phyloP scores from a whole-genome alignment of 1,140 invertebrate genomes.

The Pissodes strobi region DNA sequence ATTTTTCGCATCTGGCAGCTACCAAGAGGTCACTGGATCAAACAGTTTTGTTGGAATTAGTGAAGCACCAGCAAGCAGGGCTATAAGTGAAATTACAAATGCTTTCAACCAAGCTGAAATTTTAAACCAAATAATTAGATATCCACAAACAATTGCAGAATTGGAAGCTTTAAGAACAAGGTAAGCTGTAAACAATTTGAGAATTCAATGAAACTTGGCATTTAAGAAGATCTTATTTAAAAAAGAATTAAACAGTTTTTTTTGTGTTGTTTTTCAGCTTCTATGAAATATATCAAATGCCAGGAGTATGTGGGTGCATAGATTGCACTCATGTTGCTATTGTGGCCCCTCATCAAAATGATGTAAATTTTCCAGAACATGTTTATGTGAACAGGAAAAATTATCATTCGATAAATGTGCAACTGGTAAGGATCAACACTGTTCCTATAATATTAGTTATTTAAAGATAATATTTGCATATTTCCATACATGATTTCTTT shows the following conservation, averaged over 20 bases:
- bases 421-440: conserved; percentile 38
- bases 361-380: conserved; percentile 39
- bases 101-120: conserved; percentile 9
- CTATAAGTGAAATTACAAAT: no score
- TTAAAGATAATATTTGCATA: not conserved
- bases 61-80: conserved; percentile 3
- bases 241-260: no score
- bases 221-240: not conserved
- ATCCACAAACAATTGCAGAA: not conserved
- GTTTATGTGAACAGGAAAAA: conserved; percentile 51
- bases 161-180: not conserved
- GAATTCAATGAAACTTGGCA: no score
- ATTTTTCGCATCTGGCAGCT: no score
- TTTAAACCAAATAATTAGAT: conserved; percentile 12
- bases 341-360: conserved; percentile 35
- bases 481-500: no score
- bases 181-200: no score
- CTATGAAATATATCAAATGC: conserved; percentile 37
- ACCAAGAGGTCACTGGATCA: conserved; percentile 13
- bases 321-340: conserved; percentile 52
- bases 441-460: conserved; percentile 1
- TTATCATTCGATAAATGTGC: conserved; percentile 51
- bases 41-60: conserved; percentile 19
- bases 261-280: conserved; percentile 32
- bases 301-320: conserved; percentile 40